Evolutionary conservation across 2,113 vertebrate genomes (phyloP).

Genomic region (Myiopsitta monachus): DNA sequence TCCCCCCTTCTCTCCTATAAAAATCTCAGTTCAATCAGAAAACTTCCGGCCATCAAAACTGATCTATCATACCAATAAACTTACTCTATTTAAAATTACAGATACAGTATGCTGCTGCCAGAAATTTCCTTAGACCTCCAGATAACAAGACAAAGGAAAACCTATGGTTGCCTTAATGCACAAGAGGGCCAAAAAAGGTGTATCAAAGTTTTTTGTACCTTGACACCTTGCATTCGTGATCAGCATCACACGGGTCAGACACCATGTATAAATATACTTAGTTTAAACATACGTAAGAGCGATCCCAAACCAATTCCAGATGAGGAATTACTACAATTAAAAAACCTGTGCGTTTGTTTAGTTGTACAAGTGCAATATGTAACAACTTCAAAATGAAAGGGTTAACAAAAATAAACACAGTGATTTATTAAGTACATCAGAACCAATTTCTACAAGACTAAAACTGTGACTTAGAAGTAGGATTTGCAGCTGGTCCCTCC

Average conservation of each 20-base stretch:
- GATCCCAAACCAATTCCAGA: conserved; percentile 59
- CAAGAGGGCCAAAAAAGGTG: conserved; percentile 57
- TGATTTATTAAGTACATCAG: conserved; percentile 37
- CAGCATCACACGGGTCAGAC: conserved; percentile 24
- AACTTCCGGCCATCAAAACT: conserved; percentile 64
- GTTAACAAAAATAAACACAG: conserved; percentile 58
- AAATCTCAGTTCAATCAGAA: conserved; percentile 63
- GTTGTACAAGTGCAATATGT: conserved; percentile 70
- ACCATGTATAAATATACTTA: conserved; percentile 5
- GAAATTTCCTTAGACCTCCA: conserved; percentile 59
- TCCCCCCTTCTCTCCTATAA: conserved; percentile 28
- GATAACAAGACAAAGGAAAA: conserved; percentile 68
- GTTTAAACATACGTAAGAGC: conserved; percentile 19
- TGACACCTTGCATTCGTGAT: conserved; percentile 9
- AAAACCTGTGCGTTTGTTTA: conserved; percentile 46
- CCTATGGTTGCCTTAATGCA: conserved; percentile 49
- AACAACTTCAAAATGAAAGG: conserved; percentile 62
- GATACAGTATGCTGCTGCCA: conserved; percentile 65
- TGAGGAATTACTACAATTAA: conserved; percentile 53
- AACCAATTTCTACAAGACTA: conserved; percentile 56
- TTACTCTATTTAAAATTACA: conserved; percentile 67
- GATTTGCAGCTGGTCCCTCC: conserved; percentile 48
- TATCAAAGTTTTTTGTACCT: conserved; percentile 36
- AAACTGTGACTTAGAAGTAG: conserved; percentile 11
- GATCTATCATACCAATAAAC: conserved; percentile 52